phyloP scores from a whole-genome alignment of 2,888 invertebrate species.

The Steinernema carpocapsae region DNA sequence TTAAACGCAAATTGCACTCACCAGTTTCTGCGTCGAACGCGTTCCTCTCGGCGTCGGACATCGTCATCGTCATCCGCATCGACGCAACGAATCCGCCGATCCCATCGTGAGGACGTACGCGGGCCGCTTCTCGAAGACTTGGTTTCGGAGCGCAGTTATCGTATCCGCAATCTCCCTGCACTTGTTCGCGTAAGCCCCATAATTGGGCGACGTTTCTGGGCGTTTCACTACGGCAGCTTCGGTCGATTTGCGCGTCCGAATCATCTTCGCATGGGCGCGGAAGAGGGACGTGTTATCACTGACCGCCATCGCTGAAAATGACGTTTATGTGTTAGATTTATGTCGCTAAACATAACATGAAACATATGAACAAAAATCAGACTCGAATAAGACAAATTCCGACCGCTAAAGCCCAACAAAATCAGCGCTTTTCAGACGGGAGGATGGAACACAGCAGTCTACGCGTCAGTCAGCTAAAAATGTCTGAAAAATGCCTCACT shows the following conservation, averaged over 20 bases:
- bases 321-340: background rate
- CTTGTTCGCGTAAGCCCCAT: constrained; percentile 43
- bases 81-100: constrained; percentile 35
- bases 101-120: constrained; percentile 49
- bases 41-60: constrained; percentile 48
- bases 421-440: background rate
- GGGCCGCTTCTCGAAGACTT: constrained; percentile 52
- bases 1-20: constrained; percentile 32
- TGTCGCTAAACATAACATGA: background rate
- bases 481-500: no score
- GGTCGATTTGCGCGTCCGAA: constrained; percentile 29
- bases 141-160: constrained; percentile 47
- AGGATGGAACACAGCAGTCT: background rate
- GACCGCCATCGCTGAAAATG: constrained; percentile 32
- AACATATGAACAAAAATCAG: background rate
- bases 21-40: constrained; percentile 53
- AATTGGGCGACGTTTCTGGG: constrained; percentile 43
- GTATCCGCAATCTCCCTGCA: constrained; percentile 45
- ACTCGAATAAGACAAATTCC: no score
- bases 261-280: constrained; percentile 49
- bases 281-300: constrained; percentile 53
- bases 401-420: background rate
- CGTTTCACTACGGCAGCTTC: background rate
- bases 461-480: no score
- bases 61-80: constrained; percentile 43